Base-by-base conservation (phyloP, 2,797 vertebrate genomes). In the Lutra lutra region DNA sequence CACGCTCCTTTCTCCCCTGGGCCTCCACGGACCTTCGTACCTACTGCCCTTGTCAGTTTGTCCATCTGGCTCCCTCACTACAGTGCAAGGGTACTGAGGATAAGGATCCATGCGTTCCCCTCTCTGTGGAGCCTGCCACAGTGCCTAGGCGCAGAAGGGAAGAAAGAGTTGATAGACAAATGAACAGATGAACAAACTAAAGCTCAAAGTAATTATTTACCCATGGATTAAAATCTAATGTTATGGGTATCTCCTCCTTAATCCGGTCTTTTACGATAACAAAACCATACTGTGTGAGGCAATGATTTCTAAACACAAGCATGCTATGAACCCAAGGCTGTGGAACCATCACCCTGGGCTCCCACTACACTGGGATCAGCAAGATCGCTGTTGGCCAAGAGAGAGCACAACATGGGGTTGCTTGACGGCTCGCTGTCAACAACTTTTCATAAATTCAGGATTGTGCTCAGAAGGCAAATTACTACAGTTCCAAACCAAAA, bases 401-500 rank as follows among this genome's bases (percentile, higher is more conserved):
- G 20, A 43, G 40, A 64, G 25, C 54, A 75, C 54, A 66, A 79
- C n/a, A 72, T 1, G 3, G 25, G 23, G 48, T n/a, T 27, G 29
- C 46, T 3, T 51, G 11, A 46, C 21, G 29, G 58, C 48, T 68
- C 56, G 27, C 60, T 86, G 66, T n/a, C 48, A 87, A 80, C 29
- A 66, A 25, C 32, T 82, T 54, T 56, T 82, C 72, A 78, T 68
- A 94, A 86, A 84, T 27, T 90, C 35, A 62, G 54, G 7, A 43
- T 40, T 86, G 80, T 43, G 72, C 54, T 89, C 66, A 7, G 12
- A 83, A 77, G 38, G 72, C 66, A 96, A 78, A 73, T 35, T 51
- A 86, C 40, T 58, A 84, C 7, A 86, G 14, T 75, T 82, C 29
- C 77, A 87, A 96, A 56, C 51, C 87, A 96, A 95, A 32, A 93